Conservation (phyloP, 2,888 invertebrate genomes). For the Sinohyriopsis cumingii region DNA sequence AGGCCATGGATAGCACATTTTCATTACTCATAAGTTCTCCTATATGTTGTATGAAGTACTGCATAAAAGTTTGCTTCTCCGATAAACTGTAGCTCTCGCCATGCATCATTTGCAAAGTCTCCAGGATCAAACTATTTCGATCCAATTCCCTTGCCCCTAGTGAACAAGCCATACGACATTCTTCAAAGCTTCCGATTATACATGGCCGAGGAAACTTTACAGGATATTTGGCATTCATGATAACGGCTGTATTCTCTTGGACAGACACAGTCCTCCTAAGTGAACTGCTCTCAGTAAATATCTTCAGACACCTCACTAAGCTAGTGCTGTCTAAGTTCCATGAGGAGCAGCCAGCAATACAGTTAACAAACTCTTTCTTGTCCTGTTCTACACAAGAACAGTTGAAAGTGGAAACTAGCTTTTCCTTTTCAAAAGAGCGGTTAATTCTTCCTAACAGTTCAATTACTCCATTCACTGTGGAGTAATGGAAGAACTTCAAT, state of each 20-base stretch:
- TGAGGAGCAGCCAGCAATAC: no score
- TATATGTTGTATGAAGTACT: conserved; percentile 9
- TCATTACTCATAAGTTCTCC: not conserved
- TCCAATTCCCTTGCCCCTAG: conserved; percentile 4
- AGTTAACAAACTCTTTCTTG: no score
- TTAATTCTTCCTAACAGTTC: not conserved
- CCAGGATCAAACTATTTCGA: conserved; percentile 5
- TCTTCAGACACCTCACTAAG: no score
- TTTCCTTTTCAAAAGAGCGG: no score
- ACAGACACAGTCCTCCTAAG: no score
- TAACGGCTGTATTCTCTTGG: no score
- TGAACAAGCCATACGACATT: conserved; percentile 6
- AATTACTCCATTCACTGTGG: conserved; percentile 2
- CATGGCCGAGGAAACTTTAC: conserved; percentile 8
- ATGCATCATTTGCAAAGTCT: conserved; percentile 4
- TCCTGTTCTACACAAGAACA: no score
- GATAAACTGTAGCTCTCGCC: not conserved
- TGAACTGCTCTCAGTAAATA: no score
- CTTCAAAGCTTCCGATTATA: not conserved
- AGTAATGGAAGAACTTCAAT: conserved; percentile 3
- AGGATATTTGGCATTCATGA: conserved; percentile 3
- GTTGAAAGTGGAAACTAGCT: no score
- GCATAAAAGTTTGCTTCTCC: conserved; percentile 13
- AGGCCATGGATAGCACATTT: conserved; percentile 2
- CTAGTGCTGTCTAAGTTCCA: no score